A percentile compares a stretch with the other conserved stretches of the same genome.
Evolutionary conservation across 2,888 invertebrate genomes (phyloP).

Genomic region (Lissonota sp.): DNA sequence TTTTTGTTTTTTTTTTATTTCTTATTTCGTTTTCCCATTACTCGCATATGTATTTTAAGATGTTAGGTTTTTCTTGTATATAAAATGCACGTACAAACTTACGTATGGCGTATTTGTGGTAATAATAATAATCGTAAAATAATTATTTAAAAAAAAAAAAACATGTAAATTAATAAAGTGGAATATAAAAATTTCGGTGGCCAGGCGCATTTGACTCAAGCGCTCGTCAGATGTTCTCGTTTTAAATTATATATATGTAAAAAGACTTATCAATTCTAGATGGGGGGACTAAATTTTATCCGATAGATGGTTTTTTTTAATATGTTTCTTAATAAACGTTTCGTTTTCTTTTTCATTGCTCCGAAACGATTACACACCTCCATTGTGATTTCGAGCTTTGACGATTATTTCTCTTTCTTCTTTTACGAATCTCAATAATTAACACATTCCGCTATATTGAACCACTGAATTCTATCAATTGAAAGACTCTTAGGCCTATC

Average conservation of each 20-base stretch:
- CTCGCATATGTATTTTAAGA: slow-evolving; percentile 65
- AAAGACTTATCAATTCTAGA: slow-evolving; percentile 64
- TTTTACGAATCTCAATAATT: slow-evolving; percentile 31
- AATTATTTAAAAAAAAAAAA: slow-evolving; percentile 48
- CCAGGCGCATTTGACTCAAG: slow-evolving; percentile 62
- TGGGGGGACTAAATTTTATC: slow-evolving; percentile 67
- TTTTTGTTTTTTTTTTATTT: slow-evolving; percentile 58
- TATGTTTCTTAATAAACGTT: slow-evolving; percentile 38
- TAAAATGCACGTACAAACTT: slow-evolving; percentile 77
- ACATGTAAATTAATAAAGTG: slow-evolving; percentile 44
- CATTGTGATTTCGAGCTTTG: slow-evolving; percentile 41
- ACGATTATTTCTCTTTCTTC: slow-evolving; percentile 14
- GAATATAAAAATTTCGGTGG: slow-evolving; percentile 47
- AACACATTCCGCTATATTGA: slow-evolving; percentile 21
- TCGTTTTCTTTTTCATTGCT: slow-evolving; percentile 41
- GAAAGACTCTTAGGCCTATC: slow-evolving; percentile 50
- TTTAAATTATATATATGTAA: slow-evolving; percentile 53
- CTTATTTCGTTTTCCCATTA: slow-evolving; percentile 46
- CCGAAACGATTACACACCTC: neutral
- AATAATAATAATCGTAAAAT: slow-evolving; percentile 54
- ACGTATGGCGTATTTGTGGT: slow-evolving; percentile 74
- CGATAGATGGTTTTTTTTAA: slow-evolving; percentile 61
- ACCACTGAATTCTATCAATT: slow-evolving; percentile 34
- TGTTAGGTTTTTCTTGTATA: slow-evolving; percentile 69
- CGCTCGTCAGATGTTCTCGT: slow-evolving; percentile 64